A percentile compares a stretch with the other conserved stretches of the same genome.
Conservation (phyloP, 2,797 vertebrate genomes). For the Phrynocephalus guinanensis region DNA sequence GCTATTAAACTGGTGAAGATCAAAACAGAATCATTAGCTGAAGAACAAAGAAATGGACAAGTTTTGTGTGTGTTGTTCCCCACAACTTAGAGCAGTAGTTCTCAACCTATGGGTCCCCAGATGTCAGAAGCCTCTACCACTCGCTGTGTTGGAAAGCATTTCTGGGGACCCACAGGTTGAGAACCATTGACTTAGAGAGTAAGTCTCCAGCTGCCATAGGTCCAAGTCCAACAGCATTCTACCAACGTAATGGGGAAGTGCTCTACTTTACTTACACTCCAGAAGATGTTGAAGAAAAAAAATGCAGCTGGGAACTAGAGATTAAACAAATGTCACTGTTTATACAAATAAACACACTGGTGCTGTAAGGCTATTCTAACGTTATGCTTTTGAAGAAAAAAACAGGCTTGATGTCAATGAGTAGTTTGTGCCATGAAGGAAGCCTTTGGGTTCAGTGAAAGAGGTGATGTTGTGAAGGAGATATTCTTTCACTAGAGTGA, state of each 20-base stretch:
- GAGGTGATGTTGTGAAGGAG: conserved; percentile 98
- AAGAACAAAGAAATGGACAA: no score
- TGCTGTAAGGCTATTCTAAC: conserved; percentile 95
- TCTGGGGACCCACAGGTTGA: no score
- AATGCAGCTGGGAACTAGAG: conserved; percentile 94
- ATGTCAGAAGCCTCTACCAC: no score
- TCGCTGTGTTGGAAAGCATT: no score
- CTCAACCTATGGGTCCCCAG: no score
- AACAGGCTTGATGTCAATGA: conserved; percentile 96
- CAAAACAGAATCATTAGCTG: no score
- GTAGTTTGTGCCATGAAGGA: conserved; percentile 99
- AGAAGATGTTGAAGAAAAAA: conserved; percentile 96
- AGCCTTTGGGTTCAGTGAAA: conserved; percentile 99
- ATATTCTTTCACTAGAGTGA: conserved; percentile 99
- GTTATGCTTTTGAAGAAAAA: conserved; percentile 97
- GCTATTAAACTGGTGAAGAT: no score
- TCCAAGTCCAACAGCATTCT: conserved; percentile 97
- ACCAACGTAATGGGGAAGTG: conserved; percentile 99
- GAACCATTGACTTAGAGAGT: conserved; percentile 82
- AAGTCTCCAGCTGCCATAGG: conserved; percentile 94
- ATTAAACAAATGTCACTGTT: conserved; percentile 99
- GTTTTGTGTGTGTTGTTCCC: conserved; percentile 94
- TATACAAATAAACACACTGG: conserved; percentile 99
- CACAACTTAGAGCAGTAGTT: conserved; percentile 77
- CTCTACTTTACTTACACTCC: conserved; percentile 98